A percentile compares a stretch with the other conserved stretches of the same genome.
Conservation (phyloP, 2,888 invertebrate genomes). For the Prenolepis imparis region DNA sequence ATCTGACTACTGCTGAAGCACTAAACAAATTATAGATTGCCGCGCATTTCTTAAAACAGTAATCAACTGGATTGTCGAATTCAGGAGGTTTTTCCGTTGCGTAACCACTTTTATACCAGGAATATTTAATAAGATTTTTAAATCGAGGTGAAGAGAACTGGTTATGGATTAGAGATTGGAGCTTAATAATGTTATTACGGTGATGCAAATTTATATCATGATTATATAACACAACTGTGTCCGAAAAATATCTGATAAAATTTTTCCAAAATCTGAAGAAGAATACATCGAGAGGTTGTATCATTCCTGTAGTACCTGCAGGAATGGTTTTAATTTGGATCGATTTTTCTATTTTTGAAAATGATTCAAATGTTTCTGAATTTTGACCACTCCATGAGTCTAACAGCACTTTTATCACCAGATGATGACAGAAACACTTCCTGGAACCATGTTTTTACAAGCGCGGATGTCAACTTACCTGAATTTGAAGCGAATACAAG, state of each 20-base stretch:
- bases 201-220: too few species aligned
- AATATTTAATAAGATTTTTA: too few species aligned
- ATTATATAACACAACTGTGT: too few species aligned
- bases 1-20: background rate
- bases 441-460: slow-evolving; percentile 21
- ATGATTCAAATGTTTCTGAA: background rate
- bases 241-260: too few species aligned
- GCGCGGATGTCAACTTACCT: background rate
- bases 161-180: too few species aligned
- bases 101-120: too few species aligned
- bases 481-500: background rate
- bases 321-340: slow-evolving; percentile 15
- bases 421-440: too few species aligned
- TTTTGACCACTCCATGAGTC: slow-evolving; percentile 24
- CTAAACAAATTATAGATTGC: background rate
- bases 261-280: background rate
- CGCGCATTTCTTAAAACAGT: background rate
- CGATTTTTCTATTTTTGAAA: slow-evolving; percentile 11
- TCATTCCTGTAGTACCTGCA: background rate
- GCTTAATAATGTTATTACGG: too few species aligned
- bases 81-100: too few species aligned
- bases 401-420: too few species aligned
- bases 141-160: too few species aligned
- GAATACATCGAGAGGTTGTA: background rate
- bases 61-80: background rate